phyloP scores from a whole-genome alignment of 2,797 vertebrate species.

The Chelmon rostratus region DNA sequence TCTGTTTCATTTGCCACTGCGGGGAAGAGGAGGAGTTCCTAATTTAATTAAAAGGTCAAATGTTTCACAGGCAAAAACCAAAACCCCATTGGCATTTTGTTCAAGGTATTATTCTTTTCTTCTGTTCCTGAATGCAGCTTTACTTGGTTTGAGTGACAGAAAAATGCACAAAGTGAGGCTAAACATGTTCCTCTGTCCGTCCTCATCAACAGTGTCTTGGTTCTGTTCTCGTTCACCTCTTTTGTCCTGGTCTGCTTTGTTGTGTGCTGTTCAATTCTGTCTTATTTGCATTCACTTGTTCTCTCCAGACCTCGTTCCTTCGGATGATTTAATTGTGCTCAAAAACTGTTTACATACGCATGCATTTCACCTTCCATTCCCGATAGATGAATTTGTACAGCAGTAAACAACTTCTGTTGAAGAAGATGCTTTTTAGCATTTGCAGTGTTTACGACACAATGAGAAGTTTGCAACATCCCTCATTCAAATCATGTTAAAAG shows the following conservation, averaged over 20 bases:
- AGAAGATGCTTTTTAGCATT: constrained; percentile 36
- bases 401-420: constrained; percentile 59
- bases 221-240: constrained; percentile 11
- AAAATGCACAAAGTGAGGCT: constrained; percentile 13
- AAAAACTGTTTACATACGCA: constrained; percentile 61
- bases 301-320: constrained; percentile 47
- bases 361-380: constrained; percentile 54
- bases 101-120: background rate
- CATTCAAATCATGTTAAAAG: constrained; percentile 39
- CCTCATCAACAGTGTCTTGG: constrained; percentile 23
- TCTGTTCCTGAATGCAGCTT: constrained; percentile 14
- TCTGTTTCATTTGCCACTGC: constrained; percentile 22
- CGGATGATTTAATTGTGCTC: constrained; percentile 65
- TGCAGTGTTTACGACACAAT: constrained; percentile 30
- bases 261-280: constrained; percentile 28
- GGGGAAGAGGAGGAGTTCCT: constrained; percentile 40
- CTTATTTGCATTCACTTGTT: constrained; percentile 58
- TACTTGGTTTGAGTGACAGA: constrained; percentile 9
- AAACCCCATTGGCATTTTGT: background rate
- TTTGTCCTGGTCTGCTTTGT: constrained; percentile 26
- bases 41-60: constrained; percentile 59
- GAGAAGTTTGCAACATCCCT: constrained; percentile 35
- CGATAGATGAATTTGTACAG: constrained; percentile 30
- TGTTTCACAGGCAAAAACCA: constrained; percentile 16
- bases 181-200: constrained; percentile 14